These are phyloP conservation scores for Rhinopomastus cyanomelas DNA, from an alignment of 2,113 vertebrate genomes.

Conservation along the genomic window DNA sequence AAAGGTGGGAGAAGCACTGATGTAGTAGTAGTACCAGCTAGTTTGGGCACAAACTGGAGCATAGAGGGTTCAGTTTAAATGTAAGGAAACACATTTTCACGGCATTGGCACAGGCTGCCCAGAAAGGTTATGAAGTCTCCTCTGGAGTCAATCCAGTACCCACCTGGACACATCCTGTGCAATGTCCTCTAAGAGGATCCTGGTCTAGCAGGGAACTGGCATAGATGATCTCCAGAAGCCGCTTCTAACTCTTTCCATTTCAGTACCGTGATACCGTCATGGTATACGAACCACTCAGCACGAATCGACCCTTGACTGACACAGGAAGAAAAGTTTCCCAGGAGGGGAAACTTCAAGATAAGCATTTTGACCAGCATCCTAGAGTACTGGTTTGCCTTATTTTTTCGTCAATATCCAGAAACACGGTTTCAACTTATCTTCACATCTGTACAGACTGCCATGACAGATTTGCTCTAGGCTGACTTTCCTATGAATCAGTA, in stretches of 20 bases:
- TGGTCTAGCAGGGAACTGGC: no score
- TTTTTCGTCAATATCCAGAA: background rate
- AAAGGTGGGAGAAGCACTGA: background rate
- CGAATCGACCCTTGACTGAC: background rate
- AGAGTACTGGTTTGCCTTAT: background rate
- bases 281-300: background rate
- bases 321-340: background rate
- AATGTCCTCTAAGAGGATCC: no score
- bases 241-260: no score
- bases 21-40: background rate
- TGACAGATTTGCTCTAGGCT: background rate
- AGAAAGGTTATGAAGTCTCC: no score
- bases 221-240: no score
- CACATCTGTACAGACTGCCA: background rate
- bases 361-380: background rate
- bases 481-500: background rate
- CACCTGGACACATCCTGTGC: no score
- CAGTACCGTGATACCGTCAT: background rate
- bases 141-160: no score
- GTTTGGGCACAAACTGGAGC: no score
- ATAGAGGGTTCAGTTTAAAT: no score
- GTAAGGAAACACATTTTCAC: no score
- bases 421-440: background rate
- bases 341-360: background rate
- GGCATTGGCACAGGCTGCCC: no score